Evolutionary conservation across 2,113 vertebrate species (phyloP), one percentile per base, ranked within the genome.

Genomic region (Podiceps cristatus): DNA sequence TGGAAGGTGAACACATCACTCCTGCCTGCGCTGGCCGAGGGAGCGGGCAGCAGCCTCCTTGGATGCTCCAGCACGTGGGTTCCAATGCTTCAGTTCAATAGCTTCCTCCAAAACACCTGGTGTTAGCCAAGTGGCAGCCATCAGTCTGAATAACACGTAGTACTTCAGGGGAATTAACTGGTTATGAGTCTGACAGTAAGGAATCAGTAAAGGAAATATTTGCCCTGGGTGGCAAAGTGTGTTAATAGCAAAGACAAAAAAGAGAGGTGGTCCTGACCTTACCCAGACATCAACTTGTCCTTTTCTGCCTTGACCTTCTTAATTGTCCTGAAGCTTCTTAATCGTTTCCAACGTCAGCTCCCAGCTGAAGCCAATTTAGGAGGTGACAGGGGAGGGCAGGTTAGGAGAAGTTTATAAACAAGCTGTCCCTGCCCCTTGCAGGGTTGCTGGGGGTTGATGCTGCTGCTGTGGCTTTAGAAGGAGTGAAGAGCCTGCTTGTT

Each of bases 401-500:
- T 59, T 29, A 37, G 68, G 29, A 64, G 33, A 63, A 72, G 18
- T 18, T 73, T 40, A 67, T 37, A 35, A 86, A 69, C 11, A 72
- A 66, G 9, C 5, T 67, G 9, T 12, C 22, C 3, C 5, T 4
- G 0, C 0, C 10, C 15, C 5, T 47, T 66, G 1, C 0, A 11
- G 23, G 37, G 10, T 42, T 2, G 1, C 8, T 45, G 3, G 1
- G 7, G 37, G 2, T 8, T 11, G 44, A 5, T 27, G 44, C 8
- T 22, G 28, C 7, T 2, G 53, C 9, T 7, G n/a, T n/a, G 22
- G 18, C 0, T 72, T n/a, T 23, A 27, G 35, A 14, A 44, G 40
- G 42, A 14, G 7, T 5, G 13, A 35, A 5, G 33, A n/a, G 15
- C 1, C 0, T 37, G 17, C 2, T 42, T 47, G 8, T 1, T 88